These are phyloP conservation scores for Monopis laevigella DNA, from an alignment of 2,888 invertebrate genomes.

Conservation along the genomic window DNA sequence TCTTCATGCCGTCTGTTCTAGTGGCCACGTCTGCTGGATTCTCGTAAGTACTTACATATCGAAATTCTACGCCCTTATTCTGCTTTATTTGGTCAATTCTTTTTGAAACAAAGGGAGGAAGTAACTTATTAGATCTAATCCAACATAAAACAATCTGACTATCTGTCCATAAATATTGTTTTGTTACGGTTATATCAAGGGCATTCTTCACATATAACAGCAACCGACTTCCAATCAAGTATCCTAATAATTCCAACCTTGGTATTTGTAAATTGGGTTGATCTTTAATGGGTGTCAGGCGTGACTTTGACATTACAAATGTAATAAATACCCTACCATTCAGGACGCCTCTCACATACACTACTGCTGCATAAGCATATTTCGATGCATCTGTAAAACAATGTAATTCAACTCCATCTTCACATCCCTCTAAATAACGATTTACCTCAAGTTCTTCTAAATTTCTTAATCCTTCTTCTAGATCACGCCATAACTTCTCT, in stretches of 20 bases:
- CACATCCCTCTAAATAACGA: background rate
- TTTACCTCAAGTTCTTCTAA: background rate
- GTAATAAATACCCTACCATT: background rate
- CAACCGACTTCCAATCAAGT: slow-evolving; percentile 1
- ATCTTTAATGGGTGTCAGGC: slow-evolving; percentile 4
- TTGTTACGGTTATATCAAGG: background rate
- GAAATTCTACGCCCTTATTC: background rate
- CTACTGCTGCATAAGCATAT: slow-evolving; percentile 14
- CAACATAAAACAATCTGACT: slow-evolving; percentile 7
- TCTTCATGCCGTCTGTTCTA: background rate
- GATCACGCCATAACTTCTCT: background rate
- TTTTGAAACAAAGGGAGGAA: background rate
- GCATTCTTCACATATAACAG: background rate
- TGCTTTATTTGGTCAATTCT: background rate
- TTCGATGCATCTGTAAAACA: slow-evolving; percentile 15
- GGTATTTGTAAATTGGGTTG: slow-evolving; percentile 1
- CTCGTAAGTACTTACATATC: background rate
- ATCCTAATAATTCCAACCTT: slow-evolving; percentile 1
- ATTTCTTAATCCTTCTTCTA: background rate
- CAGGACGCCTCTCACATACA: slow-evolving; percentile 1
- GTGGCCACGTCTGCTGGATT: slow-evolving; percentile 7
- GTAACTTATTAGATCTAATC: background rate
- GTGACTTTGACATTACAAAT: background rate
- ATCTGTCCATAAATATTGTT: slow-evolving; percentile 6
- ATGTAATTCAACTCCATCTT: slow-evolving; percentile 7